phyloP scores from a whole-genome alignment of 1,140 invertebrate species.

The Aphelenchoides fujianensis region DNA sequence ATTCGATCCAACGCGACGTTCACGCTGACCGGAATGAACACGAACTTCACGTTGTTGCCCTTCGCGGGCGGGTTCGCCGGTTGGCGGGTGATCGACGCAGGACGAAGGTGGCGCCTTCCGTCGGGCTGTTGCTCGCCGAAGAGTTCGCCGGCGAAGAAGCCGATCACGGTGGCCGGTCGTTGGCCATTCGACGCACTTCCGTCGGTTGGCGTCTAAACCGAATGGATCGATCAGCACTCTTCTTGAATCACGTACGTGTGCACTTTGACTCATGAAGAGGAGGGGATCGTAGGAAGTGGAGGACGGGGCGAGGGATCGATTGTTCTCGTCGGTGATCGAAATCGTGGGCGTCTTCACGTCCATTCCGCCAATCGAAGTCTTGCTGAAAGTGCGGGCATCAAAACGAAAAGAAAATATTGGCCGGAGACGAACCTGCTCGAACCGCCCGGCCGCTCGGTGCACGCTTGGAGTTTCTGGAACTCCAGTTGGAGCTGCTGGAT shows the following conservation, averaged over 20 bases:
- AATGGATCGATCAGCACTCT: neutral
- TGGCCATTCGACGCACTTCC: slow-evolving; percentile 19
- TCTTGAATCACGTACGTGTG: slow-evolving; percentile 1
- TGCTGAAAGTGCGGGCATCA: neutral
- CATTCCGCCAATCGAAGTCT: slow-evolving; percentile 14
- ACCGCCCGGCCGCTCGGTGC: slow-evolving; percentile 24
- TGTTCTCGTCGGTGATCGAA: slow-evolving; percentile 60
- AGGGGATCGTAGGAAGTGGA: slow-evolving; percentile 49
- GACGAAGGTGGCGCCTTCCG: neutral
- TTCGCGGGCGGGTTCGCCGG: slow-evolving; percentile 11
- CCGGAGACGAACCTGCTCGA: slow-evolving; percentile 20
- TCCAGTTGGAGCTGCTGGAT: slow-evolving; percentile 57
- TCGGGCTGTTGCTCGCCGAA: slow-evolving; percentile 1
- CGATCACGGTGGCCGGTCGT: slow-evolving; percentile 59
- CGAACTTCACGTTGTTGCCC: slow-evolving; percentile 30
- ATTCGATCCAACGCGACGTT: slow-evolving; percentile 40
- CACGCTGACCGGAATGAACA: slow-evolving; percentile 47
- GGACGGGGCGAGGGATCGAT: slow-evolving; percentile 42
- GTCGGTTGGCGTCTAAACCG: neutral
- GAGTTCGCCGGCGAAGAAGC: slow-evolving; percentile 46
- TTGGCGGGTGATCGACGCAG: slow-evolving; percentile 5
- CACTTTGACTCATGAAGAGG: slow-evolving; percentile 34
- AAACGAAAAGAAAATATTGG: slow-evolving; percentile 15
- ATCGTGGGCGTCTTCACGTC: slow-evolving; percentile 52
- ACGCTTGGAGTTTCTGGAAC: slow-evolving; percentile 55